phyloP scores from a whole-genome alignment of 2,888 invertebrate species.

The Taphrorychus bicolor region DNA sequence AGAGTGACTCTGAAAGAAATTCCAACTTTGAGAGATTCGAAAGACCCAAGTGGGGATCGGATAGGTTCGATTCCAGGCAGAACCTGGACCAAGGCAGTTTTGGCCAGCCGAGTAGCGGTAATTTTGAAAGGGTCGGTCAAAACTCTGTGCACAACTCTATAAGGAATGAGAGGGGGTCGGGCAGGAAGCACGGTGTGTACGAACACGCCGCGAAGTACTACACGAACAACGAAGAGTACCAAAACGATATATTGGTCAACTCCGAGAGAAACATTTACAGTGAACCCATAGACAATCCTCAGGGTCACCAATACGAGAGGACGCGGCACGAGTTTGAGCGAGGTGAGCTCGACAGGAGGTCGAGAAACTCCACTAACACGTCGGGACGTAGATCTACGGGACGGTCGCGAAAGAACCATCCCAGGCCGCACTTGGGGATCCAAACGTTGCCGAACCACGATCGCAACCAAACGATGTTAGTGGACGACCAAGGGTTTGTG shows the following conservation, averaged over 20 bases:
- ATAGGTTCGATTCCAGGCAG: slow-evolving; percentile 66
- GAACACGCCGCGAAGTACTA: slow-evolving; percentile 55
- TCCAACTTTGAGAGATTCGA: slow-evolving; percentile 62
- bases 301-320: slow-evolving; percentile 55
- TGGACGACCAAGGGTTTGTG: slow-evolving; percentile 90
- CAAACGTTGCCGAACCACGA: slow-evolving; percentile 66
- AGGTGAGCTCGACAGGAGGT: slow-evolving; percentile 62
- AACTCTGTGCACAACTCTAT: slow-evolving; percentile 51
- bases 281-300: slow-evolving; percentile 56
- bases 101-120: slow-evolving; percentile 52
- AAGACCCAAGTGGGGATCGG: slow-evolving; percentile 64
- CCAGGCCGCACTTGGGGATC: slow-evolving; percentile 63
- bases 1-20: slow-evolving; percentile 66
- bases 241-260: slow-evolving; percentile 53
- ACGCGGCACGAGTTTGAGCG: slow-evolving; percentile 67
- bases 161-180: slow-evolving; percentile 52
- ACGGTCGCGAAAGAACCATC: slow-evolving; percentile 59
- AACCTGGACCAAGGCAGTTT: slow-evolving; percentile 58
- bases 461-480: slow-evolving; percentile 75
- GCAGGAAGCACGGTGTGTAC: slow-evolving; percentile 49
- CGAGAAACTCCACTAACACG: slow-evolving; percentile 57
- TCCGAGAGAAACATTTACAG: slow-evolving; percentile 62
- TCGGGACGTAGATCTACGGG: slow-evolving; percentile 57
- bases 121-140: slow-evolving; percentile 52
- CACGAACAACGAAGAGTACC: slow-evolving; percentile 55